Evolutionary conservation across 2,113 vertebrate genomes (phyloP), one percentile per base, ranked within the genome.

Genomic region (Calyptommatus sinebrachiatus): DNA sequence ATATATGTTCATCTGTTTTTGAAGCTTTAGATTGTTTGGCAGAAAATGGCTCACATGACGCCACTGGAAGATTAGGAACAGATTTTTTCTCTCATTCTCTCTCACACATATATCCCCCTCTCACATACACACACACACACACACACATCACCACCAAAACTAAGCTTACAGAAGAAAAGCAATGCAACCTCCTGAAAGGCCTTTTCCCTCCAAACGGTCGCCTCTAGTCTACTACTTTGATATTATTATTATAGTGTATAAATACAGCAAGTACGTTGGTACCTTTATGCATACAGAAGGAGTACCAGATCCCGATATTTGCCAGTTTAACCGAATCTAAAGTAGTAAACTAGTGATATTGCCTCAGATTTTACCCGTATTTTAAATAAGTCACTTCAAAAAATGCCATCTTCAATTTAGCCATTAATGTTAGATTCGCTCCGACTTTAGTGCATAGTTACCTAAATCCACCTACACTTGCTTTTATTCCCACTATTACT

Each of bases 281-380:
- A 90, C 84, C 79, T 76, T 73, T 80, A 73, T 73, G 67, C 73
- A 85, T 80, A 90, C 20, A 84, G 92, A 86, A 89, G 83, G 85
- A 14, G 84, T 80, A 91, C 88, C 89, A 92, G 87, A 68, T 90
- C 82, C 90, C 90, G 88, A 79, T 86, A 86, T 83, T 90, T 82
- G 68, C 88, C 84, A 89, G 79, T 60, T 66, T 88, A 87, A 85
- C 83, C 87, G 87, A 92, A 90, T 79, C 89, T 88, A 91, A 89
- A 91, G 71, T 70, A 28, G 83, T 85, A 83, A 79, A 81, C 90
- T 91, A 92, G 90, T 91, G 91, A 94, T 96, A 96, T 95, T 95
- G 94, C 94, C 95, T 95, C 93, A 93, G 85, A 87, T 93, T 90
- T 94, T 95, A 95, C 95, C 95, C 94, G 94, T 95, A 95, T 94